Conservation (phyloP, 2,888 invertebrate genomes). For the Drosophila nigritarsus region DNA sequence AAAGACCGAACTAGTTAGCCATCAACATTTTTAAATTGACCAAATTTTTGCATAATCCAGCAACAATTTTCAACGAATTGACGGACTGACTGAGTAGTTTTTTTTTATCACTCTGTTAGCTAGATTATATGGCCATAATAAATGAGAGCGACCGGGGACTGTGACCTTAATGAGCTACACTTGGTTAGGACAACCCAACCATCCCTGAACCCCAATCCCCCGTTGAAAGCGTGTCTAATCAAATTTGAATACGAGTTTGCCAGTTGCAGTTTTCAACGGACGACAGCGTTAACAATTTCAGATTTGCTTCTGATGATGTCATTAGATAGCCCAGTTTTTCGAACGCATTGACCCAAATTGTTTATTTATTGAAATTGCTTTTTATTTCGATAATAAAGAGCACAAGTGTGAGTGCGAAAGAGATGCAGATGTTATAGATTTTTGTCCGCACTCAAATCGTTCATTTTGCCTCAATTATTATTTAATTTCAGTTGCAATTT, state of each 20-base stretch:
- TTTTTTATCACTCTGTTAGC: slow-evolving; percentile 21
- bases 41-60: slow-evolving; percentile 47
- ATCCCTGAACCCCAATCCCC: slow-evolving; percentile 1
- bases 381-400: slow-evolving; percentile 43
- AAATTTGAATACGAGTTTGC: slow-evolving; percentile 38
- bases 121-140: slow-evolving; percentile 56
- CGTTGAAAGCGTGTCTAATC: slow-evolving; percentile 38
- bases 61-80: slow-evolving; percentile 5
- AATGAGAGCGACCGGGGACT: slow-evolving; percentile 45
- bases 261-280: slow-evolving; percentile 45
- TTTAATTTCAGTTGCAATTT: slow-evolving; percentile 67
- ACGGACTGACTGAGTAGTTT: slow-evolving; percentile 30
- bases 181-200: slow-evolving; percentile 14
- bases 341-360: slow-evolving; percentile 71
- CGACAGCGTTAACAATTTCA: slow-evolving; percentile 38
- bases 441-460: slow-evolving; percentile 32
- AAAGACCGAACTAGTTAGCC: slow-evolving; percentile 54
- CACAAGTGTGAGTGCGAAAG: background rate
- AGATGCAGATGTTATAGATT: slow-evolving; percentile 15
- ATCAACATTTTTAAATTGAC: slow-evolving; percentile 36
- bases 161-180: slow-evolving; percentile 64
- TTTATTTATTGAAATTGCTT: slow-evolving; percentile 77
- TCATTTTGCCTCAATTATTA: slow-evolving; percentile 67
- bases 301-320: slow-evolving; percentile 45
- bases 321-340: slow-evolving; percentile 23